Percentiles rank a stretch among this genome's conserved stretches.
Conservation (phyloP, 2,888 invertebrate genomes). For the Invenusta paracnida region DNA sequence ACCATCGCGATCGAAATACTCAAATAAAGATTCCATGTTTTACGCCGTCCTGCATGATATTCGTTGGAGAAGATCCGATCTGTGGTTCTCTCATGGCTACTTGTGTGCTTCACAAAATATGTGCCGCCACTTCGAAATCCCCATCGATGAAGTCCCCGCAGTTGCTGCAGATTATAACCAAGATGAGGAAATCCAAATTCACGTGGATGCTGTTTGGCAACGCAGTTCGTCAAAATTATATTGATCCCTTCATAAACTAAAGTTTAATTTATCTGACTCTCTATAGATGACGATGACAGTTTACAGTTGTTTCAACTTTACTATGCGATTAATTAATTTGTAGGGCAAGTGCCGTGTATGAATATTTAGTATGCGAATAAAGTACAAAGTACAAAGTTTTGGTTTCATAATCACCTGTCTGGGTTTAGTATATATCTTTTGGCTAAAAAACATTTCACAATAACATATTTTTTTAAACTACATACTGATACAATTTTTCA, state of each 20-base stretch:
- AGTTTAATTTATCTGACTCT: no score
- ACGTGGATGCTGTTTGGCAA: not conserved
- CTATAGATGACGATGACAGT: no score
- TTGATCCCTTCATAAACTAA: no score
- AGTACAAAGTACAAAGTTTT: no score
- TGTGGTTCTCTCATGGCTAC: not conserved
- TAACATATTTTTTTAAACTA: no score
- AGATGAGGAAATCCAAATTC: not conserved
- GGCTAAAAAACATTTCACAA: no score
- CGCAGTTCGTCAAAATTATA: not conserved
- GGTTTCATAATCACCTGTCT: not conserved
- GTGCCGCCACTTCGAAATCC: not conserved
- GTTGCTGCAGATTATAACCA: not conserved
- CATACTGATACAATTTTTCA: no score
- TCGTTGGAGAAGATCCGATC: not conserved
- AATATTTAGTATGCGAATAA: no score
- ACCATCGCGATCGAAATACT: slow-evolving; percentile 4
- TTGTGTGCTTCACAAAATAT: slow-evolving; percentile 7
- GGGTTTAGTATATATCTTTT: not conserved
- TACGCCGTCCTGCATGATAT: not conserved
- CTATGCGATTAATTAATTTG: no score
- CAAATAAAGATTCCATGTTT: slow-evolving; percentile 1
- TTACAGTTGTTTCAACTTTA: no score
- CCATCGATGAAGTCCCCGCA: not conserved
- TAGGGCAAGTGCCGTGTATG: no score